Evolutionary conservation across 2,113 vertebrate genomes (phyloP).

Genomic region (Petromus typicus): DNA sequence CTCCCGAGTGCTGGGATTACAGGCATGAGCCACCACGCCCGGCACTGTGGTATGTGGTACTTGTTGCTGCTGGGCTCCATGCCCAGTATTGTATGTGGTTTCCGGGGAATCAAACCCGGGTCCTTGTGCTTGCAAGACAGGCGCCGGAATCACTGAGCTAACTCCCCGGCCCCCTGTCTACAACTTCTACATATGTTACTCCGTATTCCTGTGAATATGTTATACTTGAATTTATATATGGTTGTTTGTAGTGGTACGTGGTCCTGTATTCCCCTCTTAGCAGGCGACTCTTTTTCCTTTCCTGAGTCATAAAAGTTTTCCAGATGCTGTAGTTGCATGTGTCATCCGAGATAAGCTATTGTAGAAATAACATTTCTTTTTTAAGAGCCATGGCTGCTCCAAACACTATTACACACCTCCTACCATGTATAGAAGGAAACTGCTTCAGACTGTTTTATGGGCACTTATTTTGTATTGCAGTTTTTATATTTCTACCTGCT

Average conservation of each 20-base stretch:
- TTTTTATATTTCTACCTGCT: slow-evolving; percentile 21
- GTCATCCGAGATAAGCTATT: background rate
- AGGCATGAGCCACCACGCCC: too few species aligned
- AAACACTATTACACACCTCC: background rate
- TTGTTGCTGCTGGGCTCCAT: too few species aligned
- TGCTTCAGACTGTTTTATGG: background rate
- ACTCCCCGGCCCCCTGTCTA: too few species aligned
- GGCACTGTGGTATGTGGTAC: too few species aligned
- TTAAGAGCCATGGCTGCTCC: background rate
- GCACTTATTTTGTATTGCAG: slow-evolving; percentile 1
- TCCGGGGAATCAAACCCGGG: too few species aligned
- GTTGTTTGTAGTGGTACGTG: background rate
- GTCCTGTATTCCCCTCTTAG: background rate
- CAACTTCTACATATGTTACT: background rate
- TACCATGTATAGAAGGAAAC: background rate
- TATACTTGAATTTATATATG: background rate
- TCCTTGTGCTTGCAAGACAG: too few species aligned
- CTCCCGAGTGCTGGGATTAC: too few species aligned
- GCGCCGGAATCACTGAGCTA: too few species aligned
- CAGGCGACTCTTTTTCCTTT: background rate
- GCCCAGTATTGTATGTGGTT: too few species aligned
- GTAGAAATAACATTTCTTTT: background rate
- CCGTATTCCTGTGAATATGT: background rate
- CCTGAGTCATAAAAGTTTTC: background rate
- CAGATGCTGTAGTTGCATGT: background rate